Conservation (phyloP, 2,113 vertebrate species). For the Phasianus colchicus region DNA sequence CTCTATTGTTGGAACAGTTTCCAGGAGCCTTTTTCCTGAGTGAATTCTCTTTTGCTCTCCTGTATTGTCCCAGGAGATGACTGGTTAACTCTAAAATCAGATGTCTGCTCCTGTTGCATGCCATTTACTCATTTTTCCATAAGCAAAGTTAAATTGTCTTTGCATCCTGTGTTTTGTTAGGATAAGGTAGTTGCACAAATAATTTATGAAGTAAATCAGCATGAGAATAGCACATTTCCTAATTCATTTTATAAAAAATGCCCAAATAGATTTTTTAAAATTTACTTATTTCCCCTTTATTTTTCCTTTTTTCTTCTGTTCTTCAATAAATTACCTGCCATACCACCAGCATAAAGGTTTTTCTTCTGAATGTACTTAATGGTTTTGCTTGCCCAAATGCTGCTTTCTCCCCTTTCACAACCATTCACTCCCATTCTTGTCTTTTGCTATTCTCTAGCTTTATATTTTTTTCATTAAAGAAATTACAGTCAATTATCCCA, state of each 20-base stretch:
- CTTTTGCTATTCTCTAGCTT: neutral
- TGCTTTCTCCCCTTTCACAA: neutral
- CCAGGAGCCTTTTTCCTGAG: neutral
- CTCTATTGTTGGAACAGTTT: neutral
- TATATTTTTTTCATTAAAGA: neutral
- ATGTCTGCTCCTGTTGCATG: rapidly evolving
- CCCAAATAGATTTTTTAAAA: neutral
- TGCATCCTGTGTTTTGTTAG: neutral
- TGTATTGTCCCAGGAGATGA: neutral
- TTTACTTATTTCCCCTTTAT: neutral
- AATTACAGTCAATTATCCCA: neutral
- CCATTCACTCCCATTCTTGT: neutral
- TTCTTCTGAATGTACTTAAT: neutral
- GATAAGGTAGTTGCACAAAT: neutral
- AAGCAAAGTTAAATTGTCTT: neutral
- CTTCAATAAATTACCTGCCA: neutral
- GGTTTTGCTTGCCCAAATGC: neutral
- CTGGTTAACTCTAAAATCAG: neutral
- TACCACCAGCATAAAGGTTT: no score
- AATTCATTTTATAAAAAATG: neutral
- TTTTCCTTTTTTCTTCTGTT: neutral
- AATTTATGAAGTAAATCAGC: neutral
- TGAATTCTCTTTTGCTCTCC: neutral
- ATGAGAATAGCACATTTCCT: neutral
- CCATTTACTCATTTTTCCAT: neutral